A percentile compares a stretch with the other conserved stretches of the same genome.
Conservation (phyloP, 2,888 invertebrate genomes). For the Cryptus armator region DNA sequence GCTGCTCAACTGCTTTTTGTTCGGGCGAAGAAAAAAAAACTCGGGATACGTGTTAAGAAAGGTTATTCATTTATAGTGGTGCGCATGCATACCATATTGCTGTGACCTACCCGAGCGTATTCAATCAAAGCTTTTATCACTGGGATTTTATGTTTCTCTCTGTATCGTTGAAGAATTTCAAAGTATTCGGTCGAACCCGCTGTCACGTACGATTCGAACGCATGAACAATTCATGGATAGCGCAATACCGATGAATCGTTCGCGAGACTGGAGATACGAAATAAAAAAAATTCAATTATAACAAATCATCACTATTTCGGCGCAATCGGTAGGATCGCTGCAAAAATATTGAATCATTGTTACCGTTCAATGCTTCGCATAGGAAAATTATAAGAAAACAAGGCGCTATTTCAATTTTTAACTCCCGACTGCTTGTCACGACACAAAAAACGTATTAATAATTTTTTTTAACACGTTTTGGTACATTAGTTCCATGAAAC, state of each 20-base stretch:
- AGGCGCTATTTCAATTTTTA: too few relatives aligned
- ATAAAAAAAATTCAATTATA: too few relatives aligned
- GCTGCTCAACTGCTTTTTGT: constrained; percentile 24
- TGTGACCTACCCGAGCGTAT: background rate
- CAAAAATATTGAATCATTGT: too few relatives aligned
- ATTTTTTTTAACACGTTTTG: too few relatives aligned
- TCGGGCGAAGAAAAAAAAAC: background rate
- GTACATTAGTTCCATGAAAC: too few relatives aligned
- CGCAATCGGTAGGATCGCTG: too few relatives aligned
- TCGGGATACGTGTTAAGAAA: background rate
- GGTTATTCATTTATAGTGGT: constrained; percentile 22
- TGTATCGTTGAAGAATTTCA: background rate
- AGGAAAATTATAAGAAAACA: too few relatives aligned
- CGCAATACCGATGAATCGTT: background rate
- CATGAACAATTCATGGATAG: background rate
- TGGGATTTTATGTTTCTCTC: background rate
- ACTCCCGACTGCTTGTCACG: too few relatives aligned
- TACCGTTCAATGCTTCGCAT: too few relatives aligned
- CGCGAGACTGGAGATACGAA: too few relatives aligned
- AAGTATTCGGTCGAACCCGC: background rate
- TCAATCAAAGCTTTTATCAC: background rate
- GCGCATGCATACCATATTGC: background rate
- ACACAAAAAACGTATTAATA: too few relatives aligned
- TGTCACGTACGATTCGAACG: constrained; percentile 12
- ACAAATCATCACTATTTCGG: too few relatives aligned